Conservation (phyloP, 2,888 invertebrate species). For the Pheosia gnoma region DNA sequence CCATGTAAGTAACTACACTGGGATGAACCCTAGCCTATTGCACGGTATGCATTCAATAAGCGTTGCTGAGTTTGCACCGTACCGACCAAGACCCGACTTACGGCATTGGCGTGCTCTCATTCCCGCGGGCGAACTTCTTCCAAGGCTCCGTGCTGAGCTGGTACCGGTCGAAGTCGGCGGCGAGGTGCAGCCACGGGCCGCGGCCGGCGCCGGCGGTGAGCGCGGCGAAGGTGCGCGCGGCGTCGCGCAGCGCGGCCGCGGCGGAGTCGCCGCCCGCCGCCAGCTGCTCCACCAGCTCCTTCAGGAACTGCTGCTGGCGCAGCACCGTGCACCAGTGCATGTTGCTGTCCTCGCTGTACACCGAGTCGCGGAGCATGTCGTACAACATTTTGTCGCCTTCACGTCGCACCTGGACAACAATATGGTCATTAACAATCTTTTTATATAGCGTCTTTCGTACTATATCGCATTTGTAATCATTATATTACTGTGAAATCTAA, state of each 20-base stretch:
- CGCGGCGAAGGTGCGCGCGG: slow-evolving; percentile 83
- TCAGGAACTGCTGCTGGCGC: slow-evolving; percentile 90
- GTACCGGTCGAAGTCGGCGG: slow-evolving; percentile 87
- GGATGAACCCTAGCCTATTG: too few relatives aligned
- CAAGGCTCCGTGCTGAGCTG: slow-evolving; percentile 81
- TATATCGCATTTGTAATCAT: too few relatives aligned
- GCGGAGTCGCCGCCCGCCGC: slow-evolving; percentile 78
- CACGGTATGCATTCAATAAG: too few relatives aligned
- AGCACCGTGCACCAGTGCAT: slow-evolving; percentile 88
- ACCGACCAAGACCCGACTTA: too few relatives aligned
- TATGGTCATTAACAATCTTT: not conserved
- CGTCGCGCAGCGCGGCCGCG: slow-evolving; percentile 71
- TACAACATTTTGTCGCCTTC: slow-evolving; percentile 87
- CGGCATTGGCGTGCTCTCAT: slow-evolving; percentile 52
- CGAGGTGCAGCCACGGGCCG: slow-evolving; percentile 87
- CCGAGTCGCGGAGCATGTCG: slow-evolving; percentile 65
- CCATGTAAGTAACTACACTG: too few relatives aligned
- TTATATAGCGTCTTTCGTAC: too few relatives aligned
- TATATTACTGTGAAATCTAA: too few relatives aligned
- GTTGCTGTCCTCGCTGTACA: slow-evolving; percentile 86
- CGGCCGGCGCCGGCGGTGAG: too few relatives aligned
- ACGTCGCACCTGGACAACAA: slow-evolving; percentile 58
- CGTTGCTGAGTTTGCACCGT: too few relatives aligned
- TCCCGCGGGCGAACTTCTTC: slow-evolving; percentile 68
- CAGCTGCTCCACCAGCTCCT: slow-evolving; percentile 85